Evolutionary conservation across 2,797 vertebrate genomes (phyloP).

Genomic region (Peromyscus eremicus): DNA sequence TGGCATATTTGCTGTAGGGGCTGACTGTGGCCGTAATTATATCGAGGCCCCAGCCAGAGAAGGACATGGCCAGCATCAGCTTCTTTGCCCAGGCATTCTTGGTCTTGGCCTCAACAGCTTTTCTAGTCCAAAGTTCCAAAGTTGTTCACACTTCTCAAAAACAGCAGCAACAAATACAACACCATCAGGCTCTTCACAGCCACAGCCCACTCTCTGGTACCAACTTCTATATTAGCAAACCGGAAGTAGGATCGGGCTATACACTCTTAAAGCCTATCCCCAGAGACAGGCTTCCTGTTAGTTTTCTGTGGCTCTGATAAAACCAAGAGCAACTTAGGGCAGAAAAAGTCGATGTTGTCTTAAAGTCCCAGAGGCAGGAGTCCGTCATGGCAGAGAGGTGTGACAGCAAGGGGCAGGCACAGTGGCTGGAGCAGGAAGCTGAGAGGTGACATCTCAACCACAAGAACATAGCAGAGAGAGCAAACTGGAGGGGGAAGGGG

Average conservation of each 20-base stretch:
- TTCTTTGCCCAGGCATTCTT: background rate
- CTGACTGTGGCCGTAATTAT: background rate
- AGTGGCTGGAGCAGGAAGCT: background rate
- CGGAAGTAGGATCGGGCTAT: background rate
- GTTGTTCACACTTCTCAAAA: background rate
- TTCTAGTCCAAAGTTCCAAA: background rate
- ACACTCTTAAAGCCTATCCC: background rate
- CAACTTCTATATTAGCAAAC: background rate
- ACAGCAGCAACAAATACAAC: background rate
- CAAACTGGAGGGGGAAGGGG: background rate
- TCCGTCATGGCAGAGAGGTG: background rate
- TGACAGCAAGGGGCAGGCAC: background rate
- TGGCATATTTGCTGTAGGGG: background rate
- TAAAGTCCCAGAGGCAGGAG: background rate
- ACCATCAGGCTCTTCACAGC: background rate
- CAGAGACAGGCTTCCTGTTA: too few species aligned
- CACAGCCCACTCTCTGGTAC: background rate
- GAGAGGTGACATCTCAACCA: background rate
- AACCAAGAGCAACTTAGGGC: background rate
- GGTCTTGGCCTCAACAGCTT: too few species aligned
- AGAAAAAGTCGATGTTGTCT: background rate
- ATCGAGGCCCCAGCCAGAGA: background rate
- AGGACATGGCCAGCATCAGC: background rate
- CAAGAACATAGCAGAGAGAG: background rate
- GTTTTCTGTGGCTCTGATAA: background rate